Percentiles rank a stretch among this genome's conserved stretches.
phyloP scores from a whole-genome alignment of 2,888 invertebrate genomes.

The Drosophila pseudotalamancana region DNA sequence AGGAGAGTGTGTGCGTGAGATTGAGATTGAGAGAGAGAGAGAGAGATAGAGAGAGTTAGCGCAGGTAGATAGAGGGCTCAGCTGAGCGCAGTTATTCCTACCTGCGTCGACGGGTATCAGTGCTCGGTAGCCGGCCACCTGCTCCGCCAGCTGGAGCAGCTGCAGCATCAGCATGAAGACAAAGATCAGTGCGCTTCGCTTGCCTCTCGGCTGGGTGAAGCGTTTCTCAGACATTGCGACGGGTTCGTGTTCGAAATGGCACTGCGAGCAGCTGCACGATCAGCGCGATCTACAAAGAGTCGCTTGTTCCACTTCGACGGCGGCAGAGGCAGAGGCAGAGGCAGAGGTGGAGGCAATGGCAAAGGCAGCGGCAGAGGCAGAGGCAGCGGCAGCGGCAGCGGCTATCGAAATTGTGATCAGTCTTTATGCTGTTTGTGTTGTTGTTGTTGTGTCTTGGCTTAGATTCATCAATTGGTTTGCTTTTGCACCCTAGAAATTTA shows the following conservation, averaged over 20 bases:
- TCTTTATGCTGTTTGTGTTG: background rate
- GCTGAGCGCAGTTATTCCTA: constrained; percentile 27
- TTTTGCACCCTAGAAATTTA: constrained; percentile 11
- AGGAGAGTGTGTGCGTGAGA: background rate
- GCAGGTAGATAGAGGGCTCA: too few species aligned
- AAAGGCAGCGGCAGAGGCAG: constrained; percentile 32
- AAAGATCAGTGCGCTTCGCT: constrained; percentile 9
- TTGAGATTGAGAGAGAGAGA: background rate
- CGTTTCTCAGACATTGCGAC: constrained; percentile 54
- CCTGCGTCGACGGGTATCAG: constrained; percentile 74
- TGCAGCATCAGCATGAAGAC: constrained; percentile 34
- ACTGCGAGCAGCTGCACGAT: constrained; percentile 47
- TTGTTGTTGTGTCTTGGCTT: constrained; percentile 10
- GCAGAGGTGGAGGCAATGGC: constrained; percentile 8
- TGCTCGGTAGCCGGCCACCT: constrained; percentile 63
- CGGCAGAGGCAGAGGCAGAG: background rate
- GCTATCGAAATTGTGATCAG: too few species aligned
- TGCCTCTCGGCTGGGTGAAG: background rate
- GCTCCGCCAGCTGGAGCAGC: constrained; percentile 23
- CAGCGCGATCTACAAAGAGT: constrained; percentile 11
- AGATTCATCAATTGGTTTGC: constrained; percentile 10
- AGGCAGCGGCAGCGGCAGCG: constrained; percentile 31
- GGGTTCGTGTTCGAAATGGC: constrained; percentile 59
- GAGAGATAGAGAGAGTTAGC: background rate
- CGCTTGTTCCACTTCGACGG: constrained; percentile 20